Evolutionary conservation across 2,113 vertebrate species (phyloP).

Genomic region (Cygnus buccinator): DNA sequence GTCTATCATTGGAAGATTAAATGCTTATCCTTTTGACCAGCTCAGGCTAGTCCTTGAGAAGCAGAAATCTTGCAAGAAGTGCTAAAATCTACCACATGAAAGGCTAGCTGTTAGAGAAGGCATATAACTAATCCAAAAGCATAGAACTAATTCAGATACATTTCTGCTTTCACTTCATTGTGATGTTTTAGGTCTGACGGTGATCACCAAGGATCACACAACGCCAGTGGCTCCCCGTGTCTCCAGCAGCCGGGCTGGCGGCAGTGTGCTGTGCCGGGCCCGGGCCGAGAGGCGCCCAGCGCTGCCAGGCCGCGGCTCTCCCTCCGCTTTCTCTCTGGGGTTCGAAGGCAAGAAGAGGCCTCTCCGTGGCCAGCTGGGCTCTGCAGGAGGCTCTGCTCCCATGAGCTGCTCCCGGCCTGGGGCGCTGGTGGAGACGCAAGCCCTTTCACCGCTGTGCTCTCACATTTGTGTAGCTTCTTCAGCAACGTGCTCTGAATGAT

Average conservation of each 20-base stretch:
- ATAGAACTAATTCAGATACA: not conserved
- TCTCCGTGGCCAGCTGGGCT: no score
- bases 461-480: not conserved
- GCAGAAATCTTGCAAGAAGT: not conserved
- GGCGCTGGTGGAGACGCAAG: not conserved
- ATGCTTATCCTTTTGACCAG: not conserved
- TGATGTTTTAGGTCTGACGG: not conserved
- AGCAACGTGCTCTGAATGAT: not conserved
- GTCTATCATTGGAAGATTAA: not conserved
- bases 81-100: not conserved
- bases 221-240: fast-evolving
- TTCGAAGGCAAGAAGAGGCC: not conserved
- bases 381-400: no score
- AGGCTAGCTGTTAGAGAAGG: not conserved
- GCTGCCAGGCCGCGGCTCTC: not conserved
- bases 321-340: fast-evolving
- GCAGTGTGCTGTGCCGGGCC: fast-evolving
- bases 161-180: not conserved
- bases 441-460: not conserved
- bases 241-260: not conserved
- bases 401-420: not conserved
- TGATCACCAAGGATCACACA: not conserved
- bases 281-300: not conserved
- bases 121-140: not conserved
- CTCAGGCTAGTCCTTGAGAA: not conserved